These are phyloP conservation scores for Rhabdornis inornatus DNA, from an alignment of 2,113 vertebrate species.

Conservation along the genomic window DNA sequence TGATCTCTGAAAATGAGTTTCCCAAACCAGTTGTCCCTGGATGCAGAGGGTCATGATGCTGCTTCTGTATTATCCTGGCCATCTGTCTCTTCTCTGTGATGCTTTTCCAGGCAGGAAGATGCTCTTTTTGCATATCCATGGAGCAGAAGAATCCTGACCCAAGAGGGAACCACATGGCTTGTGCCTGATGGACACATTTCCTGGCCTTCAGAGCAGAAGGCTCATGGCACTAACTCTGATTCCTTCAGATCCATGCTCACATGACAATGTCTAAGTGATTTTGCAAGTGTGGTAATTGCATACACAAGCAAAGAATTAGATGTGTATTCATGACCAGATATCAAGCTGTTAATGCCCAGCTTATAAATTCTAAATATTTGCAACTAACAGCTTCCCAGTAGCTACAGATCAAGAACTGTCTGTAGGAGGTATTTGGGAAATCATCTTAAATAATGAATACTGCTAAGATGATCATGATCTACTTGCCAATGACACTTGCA, in stretches of 20 bases:
- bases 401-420: neutral
- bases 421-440: conserved; percentile 16
- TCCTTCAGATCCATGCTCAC: neutral
- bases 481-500: neutral
- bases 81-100: neutral
- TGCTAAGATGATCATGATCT: neutral
- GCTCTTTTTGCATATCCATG: neutral
- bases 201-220: neutral
- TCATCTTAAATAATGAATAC: neutral
- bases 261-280: neutral
- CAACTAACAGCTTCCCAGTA: neutral
- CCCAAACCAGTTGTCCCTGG: neutral
- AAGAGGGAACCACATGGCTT: neutral
- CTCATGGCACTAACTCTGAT: neutral
- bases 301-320: neutral
- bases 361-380: neutral
- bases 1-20: neutral
- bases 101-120: neutral
- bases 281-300: neutral
- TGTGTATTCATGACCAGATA: neutral
- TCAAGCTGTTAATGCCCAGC: neutral
- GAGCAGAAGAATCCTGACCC: neutral
- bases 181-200: neutral
- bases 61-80: neutral
- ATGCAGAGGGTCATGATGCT: neutral